Evolutionary conservation across 2,113 vertebrate species (phyloP).

Genomic region (Toxotes chatareus): DNA sequence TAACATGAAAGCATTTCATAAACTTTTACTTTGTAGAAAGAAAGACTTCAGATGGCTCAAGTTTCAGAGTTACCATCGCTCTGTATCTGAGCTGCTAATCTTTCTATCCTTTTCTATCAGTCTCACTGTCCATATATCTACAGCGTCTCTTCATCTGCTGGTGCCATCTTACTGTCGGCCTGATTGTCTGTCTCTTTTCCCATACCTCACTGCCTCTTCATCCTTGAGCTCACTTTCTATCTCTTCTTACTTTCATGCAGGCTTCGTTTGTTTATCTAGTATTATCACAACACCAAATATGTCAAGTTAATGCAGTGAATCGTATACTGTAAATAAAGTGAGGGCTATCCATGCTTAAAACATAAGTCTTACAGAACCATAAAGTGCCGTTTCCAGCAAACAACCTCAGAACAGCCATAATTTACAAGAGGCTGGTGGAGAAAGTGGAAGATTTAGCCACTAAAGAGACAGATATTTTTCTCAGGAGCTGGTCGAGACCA

Average conservation of each 20-base stretch:
- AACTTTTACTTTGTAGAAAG: not conserved
- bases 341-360: not conserved
- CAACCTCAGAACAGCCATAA: not conserved
- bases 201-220: not conserved
- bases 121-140: not conserved
- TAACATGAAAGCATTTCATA: not conserved
- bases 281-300: not conserved
- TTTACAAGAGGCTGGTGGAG: not conserved
- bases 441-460: not conserved
- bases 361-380: not conserved
- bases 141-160: not conserved
- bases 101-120: not conserved
- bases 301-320: conserved; percentile 7
- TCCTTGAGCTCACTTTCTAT: not conserved
- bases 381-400: not conserved
- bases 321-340: not conserved
- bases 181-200: not conserved
- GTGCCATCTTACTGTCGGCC: not conserved
- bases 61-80: not conserved
- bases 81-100: conserved; percentile 5
- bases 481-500: not conserved
- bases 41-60: not conserved
- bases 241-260: not conserved
- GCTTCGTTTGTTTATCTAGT: not conserved
- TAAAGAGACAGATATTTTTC: not conserved